A percentile compares a stretch with the other conserved stretches of the same genome.
Evolutionary conservation across 2,113 vertebrate genomes (phyloP).

Genomic region (Misgurnus anguillicaudatus): DNA sequence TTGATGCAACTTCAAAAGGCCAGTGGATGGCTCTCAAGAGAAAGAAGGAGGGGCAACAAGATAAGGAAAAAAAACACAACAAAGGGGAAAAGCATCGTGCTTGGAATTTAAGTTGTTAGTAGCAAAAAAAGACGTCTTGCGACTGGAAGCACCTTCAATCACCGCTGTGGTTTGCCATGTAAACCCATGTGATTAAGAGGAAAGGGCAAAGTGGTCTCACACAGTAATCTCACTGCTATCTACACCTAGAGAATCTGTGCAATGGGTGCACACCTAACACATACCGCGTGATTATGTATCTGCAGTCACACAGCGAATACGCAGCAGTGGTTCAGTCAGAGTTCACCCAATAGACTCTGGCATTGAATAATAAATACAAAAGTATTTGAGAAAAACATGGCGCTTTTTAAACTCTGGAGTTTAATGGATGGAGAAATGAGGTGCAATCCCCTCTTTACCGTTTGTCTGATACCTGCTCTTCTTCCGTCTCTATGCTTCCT

Average conservation of each 20-base stretch:
- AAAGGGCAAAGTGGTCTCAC: conserved; percentile 22
- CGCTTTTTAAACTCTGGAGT: conserved; percentile 37
- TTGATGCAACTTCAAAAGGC: conserved; percentile 82
- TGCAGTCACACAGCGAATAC: background rate
- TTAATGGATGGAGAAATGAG: background rate
- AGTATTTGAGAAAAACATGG: background rate
- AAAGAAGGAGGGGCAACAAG: conserved; percentile 52
- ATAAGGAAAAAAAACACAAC: conserved; percentile 45
- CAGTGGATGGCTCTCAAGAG: conserved; percentile 72
- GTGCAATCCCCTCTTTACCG: background rate
- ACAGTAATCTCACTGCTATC: background rate
- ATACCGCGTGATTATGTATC: background rate
- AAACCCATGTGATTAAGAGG: conserved; percentile 8
- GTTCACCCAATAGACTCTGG: background rate
- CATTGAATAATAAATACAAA: background rate
- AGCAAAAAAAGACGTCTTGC: conserved; percentile 27
- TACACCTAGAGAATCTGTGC: background rate
- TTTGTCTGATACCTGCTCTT: background rate
- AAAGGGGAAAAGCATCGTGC: conserved; percentile 46
- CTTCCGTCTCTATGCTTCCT: background rate
- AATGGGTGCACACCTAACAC: background rate
- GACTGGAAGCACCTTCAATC: background rate
- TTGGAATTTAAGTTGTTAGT: conserved; percentile 48
- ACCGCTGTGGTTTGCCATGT: background rate
- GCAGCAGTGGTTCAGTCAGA: background rate